phyloP scores from a whole-genome alignment of 2,113 vertebrate genomes.

The Paramisgurnus dabryanus region DNA sequence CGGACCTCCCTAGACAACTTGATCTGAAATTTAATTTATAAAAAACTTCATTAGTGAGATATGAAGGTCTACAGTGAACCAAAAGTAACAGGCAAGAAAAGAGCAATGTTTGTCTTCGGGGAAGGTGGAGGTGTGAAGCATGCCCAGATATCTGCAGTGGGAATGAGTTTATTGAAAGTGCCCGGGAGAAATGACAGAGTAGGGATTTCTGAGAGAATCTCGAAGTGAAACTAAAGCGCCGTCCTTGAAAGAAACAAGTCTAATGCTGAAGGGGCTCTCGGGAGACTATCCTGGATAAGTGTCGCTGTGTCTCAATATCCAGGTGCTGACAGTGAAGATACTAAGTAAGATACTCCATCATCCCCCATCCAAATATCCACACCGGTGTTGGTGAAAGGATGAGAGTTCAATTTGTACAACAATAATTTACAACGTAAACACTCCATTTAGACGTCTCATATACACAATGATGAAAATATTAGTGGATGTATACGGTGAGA shows the following conservation, averaged over 20 bases:
- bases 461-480: background rate
- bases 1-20: too few species aligned
- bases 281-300: conserved; percentile 23
- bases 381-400: conserved; percentile 33
- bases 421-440: conserved; percentile 54
- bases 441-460: conserved; percentile 46
- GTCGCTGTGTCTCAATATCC: conserved; percentile 25
- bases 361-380: conserved; percentile 31
- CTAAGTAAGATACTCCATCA: conserved; percentile 7
- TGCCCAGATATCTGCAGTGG: conserved; percentile 10
- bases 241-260: conserved; percentile 14
- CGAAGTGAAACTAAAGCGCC: background rate
- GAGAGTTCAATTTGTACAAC: conserved; percentile 40
- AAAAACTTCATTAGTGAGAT: too few species aligned
- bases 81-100: background rate
- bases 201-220: conserved; percentile 29
- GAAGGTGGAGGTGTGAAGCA: conserved; percentile 5
- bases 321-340: conserved; percentile 15
- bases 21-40: too few species aligned
- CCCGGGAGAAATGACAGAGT: background rate
- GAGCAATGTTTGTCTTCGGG: conserved; percentile 1
- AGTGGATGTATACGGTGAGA: too few species aligned
- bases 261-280: conserved; percentile 21
- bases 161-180: conserved; percentile 6
- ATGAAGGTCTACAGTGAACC: background rate